Evolutionary conservation across 2,797 vertebrate species (phyloP).

Genomic region (Galagoides demidoff): DNA sequence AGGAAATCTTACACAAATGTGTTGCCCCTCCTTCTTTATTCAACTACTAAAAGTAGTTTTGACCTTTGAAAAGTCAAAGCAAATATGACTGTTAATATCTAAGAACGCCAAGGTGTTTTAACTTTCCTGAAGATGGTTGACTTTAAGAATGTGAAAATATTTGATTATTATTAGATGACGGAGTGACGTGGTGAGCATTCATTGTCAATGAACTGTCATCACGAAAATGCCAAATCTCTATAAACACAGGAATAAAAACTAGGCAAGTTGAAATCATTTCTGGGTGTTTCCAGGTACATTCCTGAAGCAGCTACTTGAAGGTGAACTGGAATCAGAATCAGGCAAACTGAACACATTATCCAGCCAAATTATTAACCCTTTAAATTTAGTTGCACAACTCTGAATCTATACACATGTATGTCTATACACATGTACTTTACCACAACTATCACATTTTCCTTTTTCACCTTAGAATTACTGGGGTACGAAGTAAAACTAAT

Average conservation of each 20-base stretch:
- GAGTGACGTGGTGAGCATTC: constrained; percentile 82
- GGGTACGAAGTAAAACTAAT: constrained; percentile 1
- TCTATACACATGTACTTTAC: background rate
- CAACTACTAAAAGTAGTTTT: constrained; percentile 73
- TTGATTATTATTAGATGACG: constrained; percentile 82
- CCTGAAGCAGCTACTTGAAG: constrained; percentile 80
- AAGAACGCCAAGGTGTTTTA: constrained; percentile 83
- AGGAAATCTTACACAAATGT: constrained; percentile 58
- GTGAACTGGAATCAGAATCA: constrained; percentile 61
- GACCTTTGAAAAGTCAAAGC: constrained; percentile 80
- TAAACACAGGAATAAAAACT: constrained; percentile 69
- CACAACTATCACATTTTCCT: background rate
- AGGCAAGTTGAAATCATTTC: constrained; percentile 61
- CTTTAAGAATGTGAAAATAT: constrained; percentile 85
- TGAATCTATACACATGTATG: background rate
- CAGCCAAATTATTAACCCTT: background rate
- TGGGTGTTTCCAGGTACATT: constrained; percentile 84
- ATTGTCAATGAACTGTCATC: constrained; percentile 89
- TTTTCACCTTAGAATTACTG: background rate
- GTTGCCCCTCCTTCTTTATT: constrained; percentile 23
- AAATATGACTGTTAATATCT: constrained; percentile 65
- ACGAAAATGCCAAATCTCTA: constrained; percentile 72
- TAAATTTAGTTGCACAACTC: background rate
- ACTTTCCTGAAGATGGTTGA: constrained; percentile 76
- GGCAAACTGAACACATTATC: background rate